Percentiles rank a stretch among this genome's conserved stretches.
Conservation (phyloP, 2,888 invertebrate species). For the Leptopilina myrica region DNA sequence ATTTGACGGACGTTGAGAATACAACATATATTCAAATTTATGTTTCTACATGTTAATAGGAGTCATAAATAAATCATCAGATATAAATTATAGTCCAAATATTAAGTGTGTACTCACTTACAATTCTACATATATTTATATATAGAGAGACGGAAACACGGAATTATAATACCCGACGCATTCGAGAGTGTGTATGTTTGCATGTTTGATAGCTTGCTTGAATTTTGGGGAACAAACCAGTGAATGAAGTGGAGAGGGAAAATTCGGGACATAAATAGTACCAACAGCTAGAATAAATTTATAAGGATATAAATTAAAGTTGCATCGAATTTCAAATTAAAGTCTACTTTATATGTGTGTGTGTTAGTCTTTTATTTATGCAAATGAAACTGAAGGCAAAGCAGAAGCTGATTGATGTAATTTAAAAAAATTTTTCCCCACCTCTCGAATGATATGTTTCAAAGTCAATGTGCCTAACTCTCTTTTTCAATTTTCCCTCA, state of each 20-base stretch:
- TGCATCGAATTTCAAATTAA: slow-evolving; percentile 56
- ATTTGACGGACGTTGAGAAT: no score
- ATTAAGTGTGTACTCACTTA: slow-evolving; percentile 20
- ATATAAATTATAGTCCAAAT: slow-evolving; percentile 39
- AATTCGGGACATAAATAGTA: slow-evolving; percentile 40
- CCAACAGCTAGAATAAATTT: slow-evolving; percentile 58
- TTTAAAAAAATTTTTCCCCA: no score
- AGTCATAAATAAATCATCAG: slow-evolving; percentile 53
- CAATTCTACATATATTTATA: slow-evolving; percentile 4
- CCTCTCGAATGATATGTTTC: no score
- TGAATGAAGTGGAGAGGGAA: slow-evolving; percentile 37
- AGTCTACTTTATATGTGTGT: slow-evolving; percentile 44
- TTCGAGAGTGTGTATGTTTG: background rate
- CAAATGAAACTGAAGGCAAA: background rate
- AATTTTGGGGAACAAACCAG: slow-evolving; percentile 27
- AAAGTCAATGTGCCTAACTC: no score
- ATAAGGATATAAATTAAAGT: slow-evolving; percentile 63
- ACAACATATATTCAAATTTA: slow-evolving; percentile 51
- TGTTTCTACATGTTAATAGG: slow-evolving; percentile 46
- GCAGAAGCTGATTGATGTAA: background rate
- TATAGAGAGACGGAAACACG: slow-evolving; percentile 38
- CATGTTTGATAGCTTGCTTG: slow-evolving; percentile 19
- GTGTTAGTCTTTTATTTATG: slow-evolving; percentile 14
- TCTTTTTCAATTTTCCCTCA: background rate
- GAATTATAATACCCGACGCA: slow-evolving; percentile 53